phyloP scores from a whole-genome alignment of 2,888 invertebrate species.

The Malthinus seriepunctatus region DNA sequence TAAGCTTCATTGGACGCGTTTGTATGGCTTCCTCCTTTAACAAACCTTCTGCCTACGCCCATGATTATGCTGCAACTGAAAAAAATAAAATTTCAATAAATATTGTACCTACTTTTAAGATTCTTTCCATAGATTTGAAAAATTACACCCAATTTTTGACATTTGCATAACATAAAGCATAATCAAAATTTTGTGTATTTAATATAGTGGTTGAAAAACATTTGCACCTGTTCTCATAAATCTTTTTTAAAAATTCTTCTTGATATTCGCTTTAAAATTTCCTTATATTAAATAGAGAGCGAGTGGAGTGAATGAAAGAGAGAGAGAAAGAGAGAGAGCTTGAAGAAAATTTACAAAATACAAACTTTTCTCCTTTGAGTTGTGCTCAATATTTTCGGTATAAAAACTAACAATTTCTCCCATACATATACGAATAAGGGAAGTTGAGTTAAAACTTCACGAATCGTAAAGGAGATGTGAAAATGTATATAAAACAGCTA shows the following conservation, averaged over 20 bases:
- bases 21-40: no score
- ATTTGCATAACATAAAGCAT: background rate
- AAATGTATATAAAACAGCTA: conserved; percentile 16
- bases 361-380: conserved; percentile 20
- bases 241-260: conserved; percentile 13
- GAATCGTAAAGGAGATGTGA: conserved; percentile 26
- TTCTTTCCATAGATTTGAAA: no score
- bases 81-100: no score
- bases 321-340: no score
- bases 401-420: conserved; percentile 24
- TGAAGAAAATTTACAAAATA: conserved; percentile 16
- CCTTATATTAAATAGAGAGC: no score
- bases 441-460: conserved; percentile 26
- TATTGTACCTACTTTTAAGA: no score
- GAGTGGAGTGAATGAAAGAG: no score
- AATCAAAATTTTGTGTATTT: conserved; percentile 4
- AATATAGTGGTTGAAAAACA: conserved; percentile 8
- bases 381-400: conserved; percentile 11
- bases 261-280: conserved; percentile 18
- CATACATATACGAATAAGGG: no score
- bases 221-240: conserved; percentile 23
- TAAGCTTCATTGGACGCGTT: no score
- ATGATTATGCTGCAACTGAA: no score
- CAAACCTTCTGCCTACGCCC: no score
- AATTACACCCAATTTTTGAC: no score